Evolutionary conservation across 2,888 invertebrate genomes (phyloP), one percentile per base, ranked within the genome.

Genomic region (Hyles lineata): DNA sequence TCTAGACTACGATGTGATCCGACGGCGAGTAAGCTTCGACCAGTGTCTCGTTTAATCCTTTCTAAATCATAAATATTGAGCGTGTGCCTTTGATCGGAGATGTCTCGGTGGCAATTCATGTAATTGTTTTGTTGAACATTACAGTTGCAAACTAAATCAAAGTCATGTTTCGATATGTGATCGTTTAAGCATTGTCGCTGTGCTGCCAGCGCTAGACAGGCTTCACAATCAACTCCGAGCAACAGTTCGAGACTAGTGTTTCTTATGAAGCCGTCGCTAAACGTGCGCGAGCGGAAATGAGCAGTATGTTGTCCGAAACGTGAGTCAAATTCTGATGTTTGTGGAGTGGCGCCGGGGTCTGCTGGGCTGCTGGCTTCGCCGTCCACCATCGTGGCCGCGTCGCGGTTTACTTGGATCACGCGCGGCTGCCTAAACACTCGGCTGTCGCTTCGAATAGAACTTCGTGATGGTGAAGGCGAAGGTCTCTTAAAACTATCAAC

Each of bases 181-280:
- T 93, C 92, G 77, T 90, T 90, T 76, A 87, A 78, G 79, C 92
- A 92, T 75, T 92, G 92, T 77, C 89, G 83, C 76, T 92, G 92
- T 35, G 94, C 89, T 19, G 94, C 93, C 63, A 95, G 84, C 11
- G 94, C 94, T 69, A 93, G 89, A 73, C 95, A 95, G 70, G 95
- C 94, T 78, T 95, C 95, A 77, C 95, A 95, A 77, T 95, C 94
- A 25, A 94, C 93, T n/a, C 95, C 95, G 4, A 95, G 90, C 6
- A 95, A 85, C 1, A 95, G 89, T 77, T 95, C 95, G 35, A 95
- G 91, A 79, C 95, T 95, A 58, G 93, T 92, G 80, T 95, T 95
- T 76, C 93, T 87, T 75, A 95, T 90, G 80, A 95, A 95, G 70
- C 95, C 95, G 74, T 95, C 95, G 78, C 95, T 95, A 80, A 95